Evolutionary conservation across 2,113 vertebrate species (phyloP).

Genomic region (Cebus imitator): DNA sequence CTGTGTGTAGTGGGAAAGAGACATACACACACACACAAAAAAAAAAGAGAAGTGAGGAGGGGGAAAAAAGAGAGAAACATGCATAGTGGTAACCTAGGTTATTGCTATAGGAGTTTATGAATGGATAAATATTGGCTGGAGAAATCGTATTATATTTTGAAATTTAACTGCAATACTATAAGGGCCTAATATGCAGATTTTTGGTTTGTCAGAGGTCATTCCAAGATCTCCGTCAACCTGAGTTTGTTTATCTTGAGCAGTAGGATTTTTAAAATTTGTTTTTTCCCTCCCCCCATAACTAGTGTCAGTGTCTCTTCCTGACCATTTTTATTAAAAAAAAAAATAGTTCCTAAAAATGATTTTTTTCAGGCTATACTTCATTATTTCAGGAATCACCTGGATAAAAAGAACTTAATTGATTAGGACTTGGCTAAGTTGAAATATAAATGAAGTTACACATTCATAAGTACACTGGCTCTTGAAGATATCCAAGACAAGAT

Average conservation of each 20-base stretch:
- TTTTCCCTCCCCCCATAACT: not conserved
- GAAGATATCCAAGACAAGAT: not conserved
- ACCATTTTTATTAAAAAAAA: not conserved
- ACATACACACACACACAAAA: not conserved
- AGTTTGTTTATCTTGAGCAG: constrained; percentile 3
- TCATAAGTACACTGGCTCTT: not conserved
- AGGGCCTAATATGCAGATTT: not conserved
- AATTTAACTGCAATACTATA: not conserved
- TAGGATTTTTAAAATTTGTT: not conserved
- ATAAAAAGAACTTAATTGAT: not conserved
- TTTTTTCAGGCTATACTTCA: constrained; percentile 11
- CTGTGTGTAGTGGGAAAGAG: not conserved
- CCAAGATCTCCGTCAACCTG: not conserved
- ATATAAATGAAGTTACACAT: not conserved
- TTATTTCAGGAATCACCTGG: not conserved
- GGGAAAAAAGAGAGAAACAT: not conserved
- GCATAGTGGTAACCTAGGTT: not conserved
- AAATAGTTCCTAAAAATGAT: not conserved
- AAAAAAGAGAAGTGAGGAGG: not conserved
- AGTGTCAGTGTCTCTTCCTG: not conserved
- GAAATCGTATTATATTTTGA: constrained; percentile 16
- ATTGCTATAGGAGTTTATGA: not conserved
- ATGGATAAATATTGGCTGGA: not conserved
- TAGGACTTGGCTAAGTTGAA: not conserved
- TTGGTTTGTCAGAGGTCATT: not conserved